phyloP scores from a whole-genome alignment of 2,113 vertebrate species.

The Pollimyrus isidori region DNA sequence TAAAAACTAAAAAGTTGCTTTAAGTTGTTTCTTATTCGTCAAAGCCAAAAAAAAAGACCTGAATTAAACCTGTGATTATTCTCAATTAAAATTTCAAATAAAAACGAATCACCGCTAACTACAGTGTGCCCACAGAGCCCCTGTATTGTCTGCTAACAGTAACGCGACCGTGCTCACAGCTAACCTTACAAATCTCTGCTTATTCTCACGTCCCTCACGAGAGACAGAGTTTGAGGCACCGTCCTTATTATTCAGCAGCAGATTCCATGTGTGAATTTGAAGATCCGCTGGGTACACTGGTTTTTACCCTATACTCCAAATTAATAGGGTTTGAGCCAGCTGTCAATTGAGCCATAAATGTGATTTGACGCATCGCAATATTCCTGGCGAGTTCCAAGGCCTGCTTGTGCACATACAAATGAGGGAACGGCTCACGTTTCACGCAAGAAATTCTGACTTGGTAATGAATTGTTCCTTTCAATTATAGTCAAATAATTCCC shows the following conservation, averaged over 20 bases:
- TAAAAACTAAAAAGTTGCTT: neutral
- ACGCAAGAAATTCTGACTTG: neutral
- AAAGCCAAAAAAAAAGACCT: neutral
- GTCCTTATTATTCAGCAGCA: neutral
- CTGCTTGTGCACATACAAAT: neutral
- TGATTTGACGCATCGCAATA: constrained; percentile 1
- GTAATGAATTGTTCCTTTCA: constrained; percentile 3
- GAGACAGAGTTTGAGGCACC: neutral
- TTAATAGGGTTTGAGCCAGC: neutral
- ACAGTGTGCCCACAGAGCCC: neutral
- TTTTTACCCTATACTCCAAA: constrained; percentile 2
- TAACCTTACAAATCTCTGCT: neutral
- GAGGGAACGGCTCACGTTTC: neutral
- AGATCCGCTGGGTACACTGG: neutral
- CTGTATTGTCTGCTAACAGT: neutral
- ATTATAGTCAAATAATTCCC: constrained; percentile 2
- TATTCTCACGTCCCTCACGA: neutral
- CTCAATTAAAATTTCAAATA: neutral
- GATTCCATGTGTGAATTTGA: neutral
- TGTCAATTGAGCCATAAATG: neutral
- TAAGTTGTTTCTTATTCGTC: neutral
- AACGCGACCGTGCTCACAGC: neutral
- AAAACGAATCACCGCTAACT: neutral
- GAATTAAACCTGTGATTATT: neutral
- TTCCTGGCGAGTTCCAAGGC: neutral